Conservation (phyloP, 2,113 vertebrate species). For the Heterochromis multidens region DNA sequence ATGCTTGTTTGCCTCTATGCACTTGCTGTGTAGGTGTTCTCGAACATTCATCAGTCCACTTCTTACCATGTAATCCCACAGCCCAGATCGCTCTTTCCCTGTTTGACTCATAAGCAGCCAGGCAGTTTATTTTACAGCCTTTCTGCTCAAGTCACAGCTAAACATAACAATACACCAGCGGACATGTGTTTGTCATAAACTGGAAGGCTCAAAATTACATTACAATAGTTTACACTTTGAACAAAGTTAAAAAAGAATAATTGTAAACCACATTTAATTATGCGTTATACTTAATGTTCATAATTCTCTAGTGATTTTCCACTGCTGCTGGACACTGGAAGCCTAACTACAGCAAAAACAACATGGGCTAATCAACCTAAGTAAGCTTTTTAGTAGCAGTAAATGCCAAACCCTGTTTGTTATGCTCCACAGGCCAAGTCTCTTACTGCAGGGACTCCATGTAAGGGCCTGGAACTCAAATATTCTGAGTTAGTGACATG, state of each 20-base stretch:
- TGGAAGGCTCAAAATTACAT: slow-evolving; percentile 28
- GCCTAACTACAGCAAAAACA: slow-evolving; percentile 37
- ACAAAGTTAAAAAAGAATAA: slow-evolving; percentile 43
- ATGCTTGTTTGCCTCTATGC: not conserved
- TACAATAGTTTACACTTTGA: slow-evolving; percentile 55
- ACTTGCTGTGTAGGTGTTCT: not conserved
- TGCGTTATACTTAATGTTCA: slow-evolving; percentile 36
- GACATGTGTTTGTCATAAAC: slow-evolving; percentile 69
- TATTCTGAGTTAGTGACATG: not conserved
- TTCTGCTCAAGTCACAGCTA: slow-evolving; percentile 11
- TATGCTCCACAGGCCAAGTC: slow-evolving; percentile 42
- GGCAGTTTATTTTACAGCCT: slow-evolving; percentile 43
- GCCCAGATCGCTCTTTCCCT: slow-evolving; percentile 4
- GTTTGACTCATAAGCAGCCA: slow-evolving; percentile 27
- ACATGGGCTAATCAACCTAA: slow-evolving; percentile 49
- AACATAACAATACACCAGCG: slow-evolving; percentile 53
- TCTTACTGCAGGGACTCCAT: slow-evolving; percentile 31
- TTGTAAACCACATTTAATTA: slow-evolving; percentile 51
- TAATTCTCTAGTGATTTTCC: slow-evolving; percentile 54
- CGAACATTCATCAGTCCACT: slow-evolving; percentile 6
- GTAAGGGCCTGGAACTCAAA: slow-evolving; percentile 32
- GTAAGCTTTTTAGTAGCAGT: slow-evolving; percentile 42
- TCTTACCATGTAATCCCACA: slow-evolving; percentile 16
- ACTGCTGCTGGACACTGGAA: slow-evolving; percentile 46
- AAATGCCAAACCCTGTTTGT: slow-evolving; percentile 56